Evolutionary conservation across 2,888 invertebrate genomes (phyloP).

Genomic region (Agriopis leucophaearia): DNA sequence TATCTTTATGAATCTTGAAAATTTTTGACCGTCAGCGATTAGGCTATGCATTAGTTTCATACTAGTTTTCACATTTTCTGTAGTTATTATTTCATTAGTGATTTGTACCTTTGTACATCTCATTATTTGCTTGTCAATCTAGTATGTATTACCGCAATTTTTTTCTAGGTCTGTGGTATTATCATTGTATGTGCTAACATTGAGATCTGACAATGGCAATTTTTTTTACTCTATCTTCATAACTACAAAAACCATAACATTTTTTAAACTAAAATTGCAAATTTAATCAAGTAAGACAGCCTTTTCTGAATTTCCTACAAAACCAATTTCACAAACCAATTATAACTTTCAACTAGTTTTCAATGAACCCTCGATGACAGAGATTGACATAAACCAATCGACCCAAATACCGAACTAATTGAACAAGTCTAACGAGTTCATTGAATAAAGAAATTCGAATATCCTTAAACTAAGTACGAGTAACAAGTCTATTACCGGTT

Average conservation of each 20-base stretch:
- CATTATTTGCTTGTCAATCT: neutral
- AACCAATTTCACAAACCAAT: slow-evolving; percentile 15
- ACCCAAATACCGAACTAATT: slow-evolving; percentile 24
- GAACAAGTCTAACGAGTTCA: slow-evolving; percentile 22
- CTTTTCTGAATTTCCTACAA: neutral
- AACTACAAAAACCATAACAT: no score
- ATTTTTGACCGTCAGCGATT: no score
- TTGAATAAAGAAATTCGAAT: slow-evolving; percentile 16
- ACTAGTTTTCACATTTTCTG: neutral
- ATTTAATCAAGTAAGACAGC: no score
- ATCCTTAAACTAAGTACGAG: slow-evolving; percentile 15
- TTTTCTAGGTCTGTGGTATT: no score
- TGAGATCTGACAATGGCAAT: neutral
- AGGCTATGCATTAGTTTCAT: neutral
- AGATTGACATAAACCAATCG: slow-evolving; percentile 25
- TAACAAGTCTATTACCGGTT: slow-evolving; percentile 19
- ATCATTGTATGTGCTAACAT: neutral
- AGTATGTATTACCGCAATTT: no score
- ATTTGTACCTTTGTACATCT: neutral
- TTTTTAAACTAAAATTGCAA: no score
- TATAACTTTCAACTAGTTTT: slow-evolving; percentile 29
- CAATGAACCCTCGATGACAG: slow-evolving; percentile 8
- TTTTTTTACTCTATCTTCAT: neutral
- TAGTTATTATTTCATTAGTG: neutral
- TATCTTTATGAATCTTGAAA: no score